A percentile compares a stretch with the other conserved stretches of the same genome.
These are phyloP conservation scores for Cheilosia vernalis DNA, from an alignment of 2,888 invertebrate species.

Conservation along the genomic window DNA sequence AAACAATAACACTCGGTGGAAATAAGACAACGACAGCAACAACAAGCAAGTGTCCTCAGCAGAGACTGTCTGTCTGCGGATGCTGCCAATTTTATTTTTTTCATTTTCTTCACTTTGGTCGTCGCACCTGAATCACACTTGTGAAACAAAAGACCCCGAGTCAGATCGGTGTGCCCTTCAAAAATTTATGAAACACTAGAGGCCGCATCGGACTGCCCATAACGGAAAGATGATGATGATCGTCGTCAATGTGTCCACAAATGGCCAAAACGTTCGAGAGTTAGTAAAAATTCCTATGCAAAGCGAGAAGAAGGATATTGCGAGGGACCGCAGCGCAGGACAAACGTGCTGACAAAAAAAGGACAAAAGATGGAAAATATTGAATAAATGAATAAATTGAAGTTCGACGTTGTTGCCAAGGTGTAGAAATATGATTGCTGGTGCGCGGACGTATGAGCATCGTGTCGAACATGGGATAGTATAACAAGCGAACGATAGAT, in stretches of 20 bases:
- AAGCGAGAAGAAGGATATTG: slow-evolving; percentile 58
- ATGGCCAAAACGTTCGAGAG: slow-evolving; percentile 57
- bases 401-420: slow-evolving; percentile 44
- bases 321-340: slow-evolving; percentile 43
- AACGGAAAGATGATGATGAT: slow-evolving; percentile 68
- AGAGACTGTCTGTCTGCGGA: slow-evolving; percentile 74
- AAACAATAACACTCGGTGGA: slow-evolving; percentile 62
- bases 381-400: slow-evolving; percentile 74
- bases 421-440: slow-evolving; percentile 74
- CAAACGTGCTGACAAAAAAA: background rate
- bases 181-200: slow-evolving; percentile 74
- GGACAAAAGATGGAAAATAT: slow-evolving; percentile 65
- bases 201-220: slow-evolving; percentile 54
- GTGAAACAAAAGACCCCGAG: slow-evolving; percentile 47
- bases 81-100: slow-evolving; percentile 50
- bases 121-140: slow-evolving; percentile 65
- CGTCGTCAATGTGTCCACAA: slow-evolving; percentile 57
- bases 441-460: slow-evolving; percentile 60
- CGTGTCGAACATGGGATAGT: slow-evolving; percentile 69
- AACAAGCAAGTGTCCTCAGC: slow-evolving; percentile 35
- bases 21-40: slow-evolving; percentile 25
- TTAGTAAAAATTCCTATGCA: slow-evolving; percentile 73
- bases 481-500: slow-evolving; percentile 72
- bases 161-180: slow-evolving; percentile 59
- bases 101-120: background rate